A percentile compares a stretch with the other conserved stretches of the same genome.
These are phyloP conservation scores for Dasyurus viverrinus DNA, from an alignment of 2,113 vertebrate genomes.

Conservation along the genomic window DNA sequence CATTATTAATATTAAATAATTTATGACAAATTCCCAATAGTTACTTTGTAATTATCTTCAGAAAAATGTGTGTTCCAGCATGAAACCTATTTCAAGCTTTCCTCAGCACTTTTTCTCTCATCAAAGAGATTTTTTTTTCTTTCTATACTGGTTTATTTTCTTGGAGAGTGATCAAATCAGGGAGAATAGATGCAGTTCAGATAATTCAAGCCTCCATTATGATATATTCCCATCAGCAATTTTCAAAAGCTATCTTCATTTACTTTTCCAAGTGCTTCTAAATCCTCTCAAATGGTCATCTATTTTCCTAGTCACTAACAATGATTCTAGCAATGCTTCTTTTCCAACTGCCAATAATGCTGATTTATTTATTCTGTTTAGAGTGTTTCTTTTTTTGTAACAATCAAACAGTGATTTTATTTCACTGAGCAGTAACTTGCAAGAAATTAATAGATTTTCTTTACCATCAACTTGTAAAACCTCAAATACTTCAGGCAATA, in stretches of 20 bases:
- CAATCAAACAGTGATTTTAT: conserved; percentile 62
- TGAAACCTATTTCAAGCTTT: conserved; percentile 22
- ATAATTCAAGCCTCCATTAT: conserved; percentile 63
- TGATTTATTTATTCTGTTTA: conserved; percentile 71
- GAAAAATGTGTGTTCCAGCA: conserved; percentile 5
- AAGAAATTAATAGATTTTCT: conserved; percentile 75
- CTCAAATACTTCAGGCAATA: conserved; percentile 37
- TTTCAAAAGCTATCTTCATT: conserved; percentile 79
- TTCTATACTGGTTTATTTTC: conserved; percentile 15
- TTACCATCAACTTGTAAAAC: conserved; percentile 55
- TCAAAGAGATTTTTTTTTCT: conserved; percentile 30
- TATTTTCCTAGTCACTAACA: conserved; percentile 73
- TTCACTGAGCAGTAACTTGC: conserved; percentile 58
- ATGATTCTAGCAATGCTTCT: conserved; percentile 68
- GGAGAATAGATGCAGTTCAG: conserved; percentile 71
- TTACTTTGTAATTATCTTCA: conserved; percentile 34
- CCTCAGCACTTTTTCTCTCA: conserved; percentile 70
- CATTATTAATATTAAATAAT: neutral
- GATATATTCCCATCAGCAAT: conserved; percentile 75
- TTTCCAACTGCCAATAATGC: conserved; percentile 70
- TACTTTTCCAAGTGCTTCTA: conserved; percentile 73
- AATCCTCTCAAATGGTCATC: conserved; percentile 74
- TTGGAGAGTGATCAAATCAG: conserved; percentile 63
- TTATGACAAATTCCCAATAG: conserved; percentile 2
- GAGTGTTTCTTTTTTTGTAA: conserved; percentile 50